Conservation (phyloP, 30 jellyfish, hydroid and myxozoan genomes). For the Clytia hemisphaerica region DNA sequence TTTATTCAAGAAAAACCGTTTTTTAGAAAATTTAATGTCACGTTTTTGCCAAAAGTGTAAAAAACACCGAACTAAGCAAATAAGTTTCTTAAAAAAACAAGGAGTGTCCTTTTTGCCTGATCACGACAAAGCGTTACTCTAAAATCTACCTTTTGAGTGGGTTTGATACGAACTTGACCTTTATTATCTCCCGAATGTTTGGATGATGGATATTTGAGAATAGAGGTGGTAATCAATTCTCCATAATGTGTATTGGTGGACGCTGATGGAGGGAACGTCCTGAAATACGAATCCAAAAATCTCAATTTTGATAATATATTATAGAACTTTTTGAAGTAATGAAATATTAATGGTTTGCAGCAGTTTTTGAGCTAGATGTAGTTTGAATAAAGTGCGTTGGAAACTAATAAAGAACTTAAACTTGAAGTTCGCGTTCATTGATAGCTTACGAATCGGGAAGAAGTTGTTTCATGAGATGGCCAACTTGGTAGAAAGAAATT, state of each 20-base stretch:
- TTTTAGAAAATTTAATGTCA: no score
- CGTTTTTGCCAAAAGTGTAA: no score
- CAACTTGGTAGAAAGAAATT: slow-evolving; percentile 25
- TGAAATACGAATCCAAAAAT: neutral
- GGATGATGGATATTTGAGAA: neutral
- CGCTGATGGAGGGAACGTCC: slow-evolving; percentile 6
- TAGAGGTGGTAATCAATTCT: neutral
- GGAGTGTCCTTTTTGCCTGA: neutral
- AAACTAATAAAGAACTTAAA: no score
- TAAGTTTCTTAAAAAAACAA: neutral
- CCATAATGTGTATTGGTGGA: neutral
- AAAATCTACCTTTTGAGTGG: neutral
- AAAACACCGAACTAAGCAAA: neutral
- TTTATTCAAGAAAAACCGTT: no score
- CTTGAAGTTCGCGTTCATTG: no score
- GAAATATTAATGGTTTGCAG: no score
- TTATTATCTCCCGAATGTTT: neutral
- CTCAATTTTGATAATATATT: no score
- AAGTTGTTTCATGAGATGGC: neutral
- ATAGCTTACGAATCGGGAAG: neutral
- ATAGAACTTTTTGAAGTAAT: no score
- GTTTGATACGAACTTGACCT: neutral
- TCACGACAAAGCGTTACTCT: neutral
- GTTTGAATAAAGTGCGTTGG: no score
- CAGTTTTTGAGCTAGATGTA: no score